Evolutionary conservation across 2,113 vertebrate genomes (phyloP), one percentile per base, ranked within the genome.

Genomic region (Paraplagusia blochii): DNA sequence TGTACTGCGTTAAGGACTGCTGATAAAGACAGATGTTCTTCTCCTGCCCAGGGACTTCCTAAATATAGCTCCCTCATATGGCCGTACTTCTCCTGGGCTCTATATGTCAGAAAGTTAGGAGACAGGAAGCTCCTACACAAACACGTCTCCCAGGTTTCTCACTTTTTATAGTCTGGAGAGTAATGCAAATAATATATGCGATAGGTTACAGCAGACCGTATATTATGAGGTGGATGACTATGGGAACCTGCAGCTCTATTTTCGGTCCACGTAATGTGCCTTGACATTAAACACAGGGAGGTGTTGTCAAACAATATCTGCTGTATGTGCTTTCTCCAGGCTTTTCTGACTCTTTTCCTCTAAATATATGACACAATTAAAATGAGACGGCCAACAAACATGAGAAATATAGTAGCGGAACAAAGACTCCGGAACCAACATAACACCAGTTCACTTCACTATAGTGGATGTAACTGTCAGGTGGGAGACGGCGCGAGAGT

Each of bases 11-110:
- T 86, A 87, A 82, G 65, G 58, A 68, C 72, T 18, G 38, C 78
- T 83, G 83, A 87, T 87, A 79, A 74, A 74, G 82, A 82, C 78
- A 84, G 74, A 88, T 87, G 85, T 82, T 85, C 72, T 51, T 73
- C 55, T 61, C 47, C 63, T 80, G 74, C 65, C 62, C 53, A 60
- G 74, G 67, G 73, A 80, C 58, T 54, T 64, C 78, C 70, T 80
- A 64, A 72, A 82, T 78, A 67, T 82, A 86, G 80, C 60, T 63
- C 36, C 45, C 42, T 35, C 72, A 84, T 72, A 84, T 65, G 63
- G 52, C 66, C 33, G 42, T 52, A 48, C 44, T 59, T 53, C 55
- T 66, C 43, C 45, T 50, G 55, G 11, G 36, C 43, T 54, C 42
- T 50, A 38, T 54, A 53, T 62, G 68, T 76, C 69, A 62, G 29